Evolutionary conservation across 1,140 invertebrate genomes (phyloP), one percentile per base, ranked within the genome.

Genomic region (Heliothis subflexa): DNA sequence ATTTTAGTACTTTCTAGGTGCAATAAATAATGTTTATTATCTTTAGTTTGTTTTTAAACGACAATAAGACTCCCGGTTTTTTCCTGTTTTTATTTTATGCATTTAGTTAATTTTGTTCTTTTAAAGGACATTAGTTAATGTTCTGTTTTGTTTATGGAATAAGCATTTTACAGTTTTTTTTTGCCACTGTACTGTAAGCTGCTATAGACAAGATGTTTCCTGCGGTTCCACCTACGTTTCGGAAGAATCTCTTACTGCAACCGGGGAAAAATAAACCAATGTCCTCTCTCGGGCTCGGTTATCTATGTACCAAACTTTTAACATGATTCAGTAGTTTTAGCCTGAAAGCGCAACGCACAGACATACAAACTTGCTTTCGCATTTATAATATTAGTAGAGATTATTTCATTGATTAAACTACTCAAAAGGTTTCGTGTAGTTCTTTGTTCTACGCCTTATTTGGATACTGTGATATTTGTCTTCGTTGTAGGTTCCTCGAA

Each of bases 21-120:
- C 72, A 68, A 83, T 83, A 68, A 81, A 83, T 83, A 70, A 62
- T 70, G 64, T 83, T 80, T 79, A 79, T 79, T 79, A 64, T 73
- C 78, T 68, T 40, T 55, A 71, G 50, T 40, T 71, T 55, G 18
- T 50, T 55, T 54, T 54, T 18, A 71, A 71, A 12, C 21, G 18
- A 18, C 66, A 70, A 70, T 70, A 25, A 28, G 47, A 5, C 62
- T 18, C 21, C 62, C 62, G 18, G 40, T 10, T 16, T 16, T 40
- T 64, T 47, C 16, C 16, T 54, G 16, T 49, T 49, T 40, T 45
- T 18, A 18, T 66, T 45, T 66, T 49, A 21, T 21, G 40, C 40
- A 47, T 64, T 64, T 21, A 18, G 10, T 47, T 14, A 0, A 7
- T 66, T 21, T 3, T 16, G 45, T 11, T 61, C 9, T 66, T 40